Evolutionary conservation across 2,888 invertebrate species (phyloP), one percentile per base, ranked within the genome.

Genomic region (Drosophila rubida): DNA sequence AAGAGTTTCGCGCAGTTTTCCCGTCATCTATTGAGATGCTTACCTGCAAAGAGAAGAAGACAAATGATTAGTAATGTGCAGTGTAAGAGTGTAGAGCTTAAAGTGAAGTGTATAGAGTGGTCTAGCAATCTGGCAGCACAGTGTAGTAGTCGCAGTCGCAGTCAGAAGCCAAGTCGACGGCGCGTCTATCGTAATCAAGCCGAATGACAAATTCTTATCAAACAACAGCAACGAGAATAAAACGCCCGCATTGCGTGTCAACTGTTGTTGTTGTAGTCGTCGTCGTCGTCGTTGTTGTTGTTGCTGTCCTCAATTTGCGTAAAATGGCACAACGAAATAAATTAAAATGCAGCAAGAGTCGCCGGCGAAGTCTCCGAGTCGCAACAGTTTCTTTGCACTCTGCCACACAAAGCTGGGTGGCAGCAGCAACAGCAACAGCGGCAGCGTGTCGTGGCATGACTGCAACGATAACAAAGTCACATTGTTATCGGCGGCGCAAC

Each of bases 241-340:
- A 44, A 46, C 69, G 70, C 70, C 79, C 80, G 78, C 78, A 87
- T 69, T 76, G 80, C 68, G 66, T 76, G 65, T 50, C 13, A 11
- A 30, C 19, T 48, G 42, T 49, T 58, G 48, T 27, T 49, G 11
- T 27, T 32, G 51, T 35, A 51, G 13, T 13, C 46, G 37, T 61
- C 55, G 51, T 16, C 30, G 53, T 63, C 35, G 55, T 49, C 60
- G 54, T 45, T 63, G 55, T 35, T 64, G 66, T 48, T 50, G 54
- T 37, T 68, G 66, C 59, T 80, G 86, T 79, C 77, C 88, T 88
- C 86, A 88, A 86, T 83, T 85, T 72, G 86, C 77, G 83, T 79
- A 82, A 83, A 83, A 83, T 82, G 86, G 82, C 88, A 82, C 82
- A 82, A 65, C 82, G 69, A 85, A 81, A 85, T 85, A 85, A 83